Evolutionary conservation across 2,888 invertebrate species (phyloP).

Genomic region (Agrypnus murinus): DNA sequence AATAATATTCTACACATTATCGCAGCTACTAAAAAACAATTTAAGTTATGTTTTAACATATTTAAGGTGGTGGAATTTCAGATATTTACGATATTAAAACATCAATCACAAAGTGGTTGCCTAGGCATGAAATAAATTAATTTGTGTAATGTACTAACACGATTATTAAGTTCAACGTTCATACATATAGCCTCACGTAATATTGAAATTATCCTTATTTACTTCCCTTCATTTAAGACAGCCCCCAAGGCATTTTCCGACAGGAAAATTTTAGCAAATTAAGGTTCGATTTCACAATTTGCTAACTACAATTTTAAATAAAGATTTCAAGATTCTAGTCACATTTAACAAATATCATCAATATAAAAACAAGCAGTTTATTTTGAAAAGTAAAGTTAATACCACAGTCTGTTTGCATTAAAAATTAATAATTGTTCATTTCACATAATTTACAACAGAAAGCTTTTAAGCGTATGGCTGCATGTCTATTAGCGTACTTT

Average conservation of each 20-base stretch:
- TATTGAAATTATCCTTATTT: conserved; percentile 20
- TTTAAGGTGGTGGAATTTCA: background rate
- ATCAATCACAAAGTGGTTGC: conserved; percentile 17
- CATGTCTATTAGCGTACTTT: conserved; percentile 22
- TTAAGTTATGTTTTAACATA: no score
- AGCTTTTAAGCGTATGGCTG: conserved; percentile 24
- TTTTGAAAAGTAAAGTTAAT: background rate
- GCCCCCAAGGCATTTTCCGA: background rate
- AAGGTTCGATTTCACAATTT: background rate
- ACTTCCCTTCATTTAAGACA: background rate
- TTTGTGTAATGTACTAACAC: conserved; percentile 25
- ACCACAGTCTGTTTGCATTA: background rate
- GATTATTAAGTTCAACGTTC: conserved; percentile 13
- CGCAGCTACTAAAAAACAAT: no score
- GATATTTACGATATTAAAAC: background rate
- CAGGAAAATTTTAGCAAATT: background rate
- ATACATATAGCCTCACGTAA: conserved; percentile 9
- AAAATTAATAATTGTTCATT: conserved; percentile 4
- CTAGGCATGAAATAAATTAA: conserved; percentile 15
- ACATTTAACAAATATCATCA: no score
- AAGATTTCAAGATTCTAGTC: no score
- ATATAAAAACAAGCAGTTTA: no score
- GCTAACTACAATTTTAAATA: no score
- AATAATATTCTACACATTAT: no score
- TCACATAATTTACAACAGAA: conserved; percentile 9